phyloP scores from a whole-genome alignment of 1,140 invertebrate genomes.

The Saccostrea echinata region DNA sequence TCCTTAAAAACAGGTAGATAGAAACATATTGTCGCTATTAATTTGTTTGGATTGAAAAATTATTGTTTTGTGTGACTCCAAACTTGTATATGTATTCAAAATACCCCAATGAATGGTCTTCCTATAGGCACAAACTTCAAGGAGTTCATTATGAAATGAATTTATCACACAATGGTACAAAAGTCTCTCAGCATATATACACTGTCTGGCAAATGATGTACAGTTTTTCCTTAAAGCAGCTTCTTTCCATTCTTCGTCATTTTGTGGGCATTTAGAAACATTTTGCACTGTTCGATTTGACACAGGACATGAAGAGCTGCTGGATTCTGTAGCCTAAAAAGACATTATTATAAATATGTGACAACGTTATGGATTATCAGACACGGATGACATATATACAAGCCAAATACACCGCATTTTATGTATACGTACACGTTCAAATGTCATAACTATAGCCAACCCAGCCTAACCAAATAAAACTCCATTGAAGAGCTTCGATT shows the following conservation, averaged over 20 bases:
- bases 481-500: no score
- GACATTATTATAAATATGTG: no score
- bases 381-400: no score
- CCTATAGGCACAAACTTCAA: not conserved
- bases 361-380: no score
- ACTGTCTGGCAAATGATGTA: not conserved
- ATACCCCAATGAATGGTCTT: not conserved
- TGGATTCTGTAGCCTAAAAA: not conserved
- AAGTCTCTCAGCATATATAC: not conserved
- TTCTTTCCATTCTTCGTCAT: not conserved
- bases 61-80: no score
- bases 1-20: no score
- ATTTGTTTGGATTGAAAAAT: no score
- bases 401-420: no score
- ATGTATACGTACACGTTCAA: no score
- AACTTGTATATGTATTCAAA: not conserved
- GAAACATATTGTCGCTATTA: no score
- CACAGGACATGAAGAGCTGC: not conserved
- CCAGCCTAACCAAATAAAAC: no score
- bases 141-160: not conserved
- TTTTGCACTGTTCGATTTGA: not conserved
- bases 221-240: not conserved
- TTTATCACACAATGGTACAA: not conserved
- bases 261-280: not conserved
- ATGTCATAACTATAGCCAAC: no score